A percentile compares a stretch with the other conserved stretches of the same genome.
Conservation (phyloP, 1,140 invertebrate species). For the Atta texana region DNA sequence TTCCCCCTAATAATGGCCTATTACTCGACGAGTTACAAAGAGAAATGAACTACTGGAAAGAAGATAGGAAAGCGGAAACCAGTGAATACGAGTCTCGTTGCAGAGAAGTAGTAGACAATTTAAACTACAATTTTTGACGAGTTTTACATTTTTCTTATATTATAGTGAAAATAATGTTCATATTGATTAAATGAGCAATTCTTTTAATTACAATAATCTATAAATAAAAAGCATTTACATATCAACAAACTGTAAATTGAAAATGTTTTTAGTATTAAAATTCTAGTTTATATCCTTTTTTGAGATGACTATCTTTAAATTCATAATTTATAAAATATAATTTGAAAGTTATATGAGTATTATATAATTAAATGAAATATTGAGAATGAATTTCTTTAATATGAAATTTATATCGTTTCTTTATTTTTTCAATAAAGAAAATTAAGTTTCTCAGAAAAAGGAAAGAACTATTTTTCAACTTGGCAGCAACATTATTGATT, state of each 20-base stretch:
- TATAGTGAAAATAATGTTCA: neutral
- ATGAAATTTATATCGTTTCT: neutral
- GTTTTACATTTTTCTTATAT: neutral
- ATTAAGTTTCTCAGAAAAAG: no score
- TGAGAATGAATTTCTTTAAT: neutral
- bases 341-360: neutral
- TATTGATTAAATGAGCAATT: neutral
- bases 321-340: neutral
- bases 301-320: neutral
- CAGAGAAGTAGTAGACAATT: constrained; percentile 8
- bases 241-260: neutral
- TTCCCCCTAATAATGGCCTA: constrained; percentile 56
- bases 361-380: neutral
- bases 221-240: neutral
- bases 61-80: constrained; percentile 45
- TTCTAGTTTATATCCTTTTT: no score
- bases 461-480: no score
- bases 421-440: no score
- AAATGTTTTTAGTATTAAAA: neutral
- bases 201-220: constrained; percentile 9
- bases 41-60: constrained; percentile 52
- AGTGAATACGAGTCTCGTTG: constrained; percentile 16
- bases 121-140: constrained; percentile 1
- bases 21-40: constrained; percentile 49
- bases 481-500: no score